Conservation (phyloP, 2,888 invertebrate genomes). For the Graphium colonna region DNA sequence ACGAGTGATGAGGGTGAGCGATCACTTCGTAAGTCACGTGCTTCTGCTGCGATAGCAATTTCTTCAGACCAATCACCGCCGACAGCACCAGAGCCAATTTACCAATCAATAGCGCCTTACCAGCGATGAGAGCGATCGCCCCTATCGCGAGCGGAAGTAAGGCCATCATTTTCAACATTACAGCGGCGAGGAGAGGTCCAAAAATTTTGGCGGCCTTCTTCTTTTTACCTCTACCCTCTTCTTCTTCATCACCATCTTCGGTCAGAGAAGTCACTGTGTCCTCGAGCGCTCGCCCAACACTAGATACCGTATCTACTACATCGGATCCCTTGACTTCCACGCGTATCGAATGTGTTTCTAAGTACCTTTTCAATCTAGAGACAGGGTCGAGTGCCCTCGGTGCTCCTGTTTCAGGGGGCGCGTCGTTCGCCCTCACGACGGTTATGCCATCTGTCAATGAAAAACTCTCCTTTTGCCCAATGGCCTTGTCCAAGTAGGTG, state of each 20-base stretch:
- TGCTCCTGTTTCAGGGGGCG: conserved; percentile 86
- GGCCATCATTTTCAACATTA: conserved; percentile 89
- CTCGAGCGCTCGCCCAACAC: conserved; percentile 89
- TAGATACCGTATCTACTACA: conserved; percentile 88
- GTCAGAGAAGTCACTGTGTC: conserved; percentile 84
- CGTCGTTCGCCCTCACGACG: conserved; percentile 86
- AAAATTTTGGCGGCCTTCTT: conserved; percentile 89
- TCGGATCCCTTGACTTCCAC: conserved; percentile 92
- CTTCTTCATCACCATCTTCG: conserved; percentile 81
- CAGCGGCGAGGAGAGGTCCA: conserved; percentile 86
- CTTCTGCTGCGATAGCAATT: conserved; percentile 88
- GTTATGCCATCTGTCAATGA: conserved; percentile 91
- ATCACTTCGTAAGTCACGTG: conserved; percentile 94
- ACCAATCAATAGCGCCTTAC: conserved; percentile 91
- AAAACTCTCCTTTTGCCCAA: conserved; percentile 89
- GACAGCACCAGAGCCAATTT: conserved; percentile 91
- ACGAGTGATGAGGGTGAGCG: conserved; percentile 89
- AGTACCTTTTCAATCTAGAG: conserved; percentile 86
- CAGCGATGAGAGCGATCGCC: conserved; percentile 91
- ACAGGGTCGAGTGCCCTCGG: conserved; percentile 87
- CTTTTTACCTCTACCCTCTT: conserved; percentile 90
- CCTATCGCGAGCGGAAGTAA: conserved; percentile 88
- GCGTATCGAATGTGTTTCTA: conserved; percentile 89
- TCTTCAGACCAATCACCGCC: conserved; percentile 91
- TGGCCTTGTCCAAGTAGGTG: conserved; percentile 91